These are phyloP conservation scores for Centroberyx gerrardi DNA, from an alignment of 2,797 vertebrate species.

Conservation along the genomic window DNA sequence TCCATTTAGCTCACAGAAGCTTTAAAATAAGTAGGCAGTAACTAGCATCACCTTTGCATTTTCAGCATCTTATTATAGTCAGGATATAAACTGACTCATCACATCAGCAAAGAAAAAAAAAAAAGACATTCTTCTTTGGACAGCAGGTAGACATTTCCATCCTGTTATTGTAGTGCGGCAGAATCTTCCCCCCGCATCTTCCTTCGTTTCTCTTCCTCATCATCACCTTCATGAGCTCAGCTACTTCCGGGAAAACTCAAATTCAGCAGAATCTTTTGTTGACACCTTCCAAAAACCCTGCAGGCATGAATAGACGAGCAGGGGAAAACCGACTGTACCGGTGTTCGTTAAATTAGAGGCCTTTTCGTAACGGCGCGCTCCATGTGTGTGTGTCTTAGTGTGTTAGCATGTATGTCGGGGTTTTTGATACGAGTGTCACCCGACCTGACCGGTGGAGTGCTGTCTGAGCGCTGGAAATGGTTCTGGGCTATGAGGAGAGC, in stretches of 20 bases:
- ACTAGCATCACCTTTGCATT: constrained; percentile 26
- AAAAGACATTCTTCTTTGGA: constrained; percentile 4
- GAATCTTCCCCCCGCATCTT: constrained; percentile 2
- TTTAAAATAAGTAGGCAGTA: constrained; percentile 35
- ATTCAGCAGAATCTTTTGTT: constrained; percentile 64
- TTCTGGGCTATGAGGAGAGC: neutral
- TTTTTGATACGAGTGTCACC: constrained; percentile 13
- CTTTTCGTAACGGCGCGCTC: constrained; percentile 25
- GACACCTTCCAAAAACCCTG: constrained; percentile 59
- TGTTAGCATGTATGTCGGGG: neutral
- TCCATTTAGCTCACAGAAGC: constrained; percentile 7
- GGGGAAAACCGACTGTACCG: constrained; percentile 6
- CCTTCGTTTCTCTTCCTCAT: constrained; percentile 40
- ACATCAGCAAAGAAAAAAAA: constrained; percentile 23
- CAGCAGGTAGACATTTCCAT: constrained; percentile 17
- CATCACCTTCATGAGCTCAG: constrained; percentile 55
- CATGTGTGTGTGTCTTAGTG: constrained; percentile 6
- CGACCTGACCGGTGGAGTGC: constrained; percentile 17
- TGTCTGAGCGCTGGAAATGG: constrained; percentile 11
- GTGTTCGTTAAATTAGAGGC: constrained; percentile 49
- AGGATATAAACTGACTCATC: constrained; percentile 13
- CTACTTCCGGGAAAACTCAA: constrained; percentile 21
- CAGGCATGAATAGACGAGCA: constrained; percentile 24
- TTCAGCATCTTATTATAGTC: constrained; percentile 25
- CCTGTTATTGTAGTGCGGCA: neutral